A percentile compares a stretch with the other conserved stretches of the same genome.
These are phyloP conservation scores for Hippoglossus hippoglossus DNA, from an alignment of 2,797 vertebrate genomes.

Conservation along the genomic window DNA sequence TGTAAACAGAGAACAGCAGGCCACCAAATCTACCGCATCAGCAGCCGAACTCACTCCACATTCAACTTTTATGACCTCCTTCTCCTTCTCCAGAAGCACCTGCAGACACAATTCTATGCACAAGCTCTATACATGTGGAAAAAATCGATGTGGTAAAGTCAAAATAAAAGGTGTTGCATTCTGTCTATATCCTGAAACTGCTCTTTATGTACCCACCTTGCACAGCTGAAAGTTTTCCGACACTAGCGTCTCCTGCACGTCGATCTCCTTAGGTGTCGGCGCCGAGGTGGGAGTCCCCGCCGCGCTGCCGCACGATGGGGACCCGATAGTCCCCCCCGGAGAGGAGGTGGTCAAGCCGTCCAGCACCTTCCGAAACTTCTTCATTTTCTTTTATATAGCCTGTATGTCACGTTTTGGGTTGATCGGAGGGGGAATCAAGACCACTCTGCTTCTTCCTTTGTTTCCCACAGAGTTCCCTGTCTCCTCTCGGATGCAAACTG, in stretches of 20 bases:
- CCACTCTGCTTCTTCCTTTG: conserved; percentile 23
- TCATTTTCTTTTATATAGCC: conserved; percentile 84
- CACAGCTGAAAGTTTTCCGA: conserved; percentile 97
- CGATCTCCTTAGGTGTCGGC: conserved; percentile 88
- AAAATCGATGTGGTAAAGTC: background rate
- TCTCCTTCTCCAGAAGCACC: background rate
- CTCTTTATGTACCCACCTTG: conserved; percentile 87
- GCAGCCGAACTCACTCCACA: conserved; percentile 16
- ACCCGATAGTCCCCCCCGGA: conserved; percentile 86
- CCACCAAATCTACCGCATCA: background rate
- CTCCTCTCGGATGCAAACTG: conserved; percentile 45
- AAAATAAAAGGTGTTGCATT: background rate
- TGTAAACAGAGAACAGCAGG: conserved; percentile 8
- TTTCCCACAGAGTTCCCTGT: conserved; percentile 44
- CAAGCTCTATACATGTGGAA: too few relatives aligned
- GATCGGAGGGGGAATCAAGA: background rate
- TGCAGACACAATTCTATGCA: background rate
- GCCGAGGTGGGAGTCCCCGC: conserved; percentile 85
- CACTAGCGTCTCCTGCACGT: conserved; percentile 93
- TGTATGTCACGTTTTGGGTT: background rate
- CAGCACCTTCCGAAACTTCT: conserved; percentile 99
- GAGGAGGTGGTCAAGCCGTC: conserved; percentile 96
- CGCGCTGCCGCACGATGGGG: conserved; percentile 86
- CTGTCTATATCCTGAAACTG: background rate
- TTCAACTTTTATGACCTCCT: conserved; percentile 40